Percentiles rank a stretch among this genome's conserved stretches.
These are phyloP conservation scores for Ctena decussata DNA, from an alignment of 2,888 invertebrate genomes.

Conservation along the genomic window DNA sequence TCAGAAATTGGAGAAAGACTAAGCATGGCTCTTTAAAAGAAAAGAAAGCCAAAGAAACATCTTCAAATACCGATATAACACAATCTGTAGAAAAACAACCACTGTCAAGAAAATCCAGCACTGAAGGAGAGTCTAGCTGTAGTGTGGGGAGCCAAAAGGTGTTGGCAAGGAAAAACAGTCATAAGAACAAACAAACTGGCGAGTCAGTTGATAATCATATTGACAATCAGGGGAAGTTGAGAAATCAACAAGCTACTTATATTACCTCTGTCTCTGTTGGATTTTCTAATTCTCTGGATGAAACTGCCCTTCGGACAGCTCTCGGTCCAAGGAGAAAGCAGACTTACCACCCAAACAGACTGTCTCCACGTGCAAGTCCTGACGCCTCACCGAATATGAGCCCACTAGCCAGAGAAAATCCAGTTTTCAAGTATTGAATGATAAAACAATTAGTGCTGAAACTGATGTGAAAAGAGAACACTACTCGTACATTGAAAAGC, in stretches of 20 bases:
- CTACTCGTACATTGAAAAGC: too few relatives aligned
- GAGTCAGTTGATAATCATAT: not conserved
- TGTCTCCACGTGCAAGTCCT: not conserved
- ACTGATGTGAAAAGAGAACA: too few relatives aligned
- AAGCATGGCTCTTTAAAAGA: slow-evolving; percentile 2
- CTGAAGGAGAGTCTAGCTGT: not conserved
- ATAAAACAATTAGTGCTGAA: too few relatives aligned
- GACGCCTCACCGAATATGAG: slow-evolving; percentile 5
- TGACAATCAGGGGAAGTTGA: not conserved
- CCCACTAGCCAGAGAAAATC: not conserved
- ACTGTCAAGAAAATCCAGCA: not conserved
- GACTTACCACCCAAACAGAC: not conserved
- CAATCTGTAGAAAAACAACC: not conserved
- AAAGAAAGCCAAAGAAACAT: not conserved
- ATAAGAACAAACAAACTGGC: not conserved
- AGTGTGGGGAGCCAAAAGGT: not conserved
- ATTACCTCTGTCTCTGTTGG: not conserved
- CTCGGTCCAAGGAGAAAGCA: not conserved
- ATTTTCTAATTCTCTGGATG: not conserved
- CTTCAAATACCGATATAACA: not conserved
- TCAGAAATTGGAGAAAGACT: not conserved
- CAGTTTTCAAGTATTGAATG: slow-evolving; percentile 5
- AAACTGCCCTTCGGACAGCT: not conserved
- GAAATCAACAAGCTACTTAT: not conserved
- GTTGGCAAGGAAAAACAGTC: not conserved